phyloP scores from a whole-genome alignment of 2,888 invertebrate genomes.

The Drosophila mulleri region DNA sequence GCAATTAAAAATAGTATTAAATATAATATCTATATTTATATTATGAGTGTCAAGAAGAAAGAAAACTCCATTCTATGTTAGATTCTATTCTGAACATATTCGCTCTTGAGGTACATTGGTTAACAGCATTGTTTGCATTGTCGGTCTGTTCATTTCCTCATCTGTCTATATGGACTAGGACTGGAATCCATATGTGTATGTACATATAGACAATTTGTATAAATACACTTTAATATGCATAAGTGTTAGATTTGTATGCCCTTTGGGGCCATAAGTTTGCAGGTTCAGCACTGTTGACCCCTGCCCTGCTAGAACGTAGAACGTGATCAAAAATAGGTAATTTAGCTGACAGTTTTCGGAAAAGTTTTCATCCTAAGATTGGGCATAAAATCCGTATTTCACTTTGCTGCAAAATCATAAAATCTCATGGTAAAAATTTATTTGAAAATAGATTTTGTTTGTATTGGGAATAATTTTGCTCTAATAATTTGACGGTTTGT shows the following conservation, averaged over 20 bases:
- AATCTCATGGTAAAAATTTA: background rate
- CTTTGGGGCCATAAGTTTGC: background rate
- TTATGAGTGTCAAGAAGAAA: too few relatives aligned
- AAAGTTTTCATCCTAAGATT: background rate
- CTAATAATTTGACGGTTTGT: conserved; percentile 2
- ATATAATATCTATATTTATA: background rate
- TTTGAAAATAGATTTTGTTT: background rate
- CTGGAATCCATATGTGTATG: too few relatives aligned
- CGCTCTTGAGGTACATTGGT: background rate
- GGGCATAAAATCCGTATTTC: background rate
- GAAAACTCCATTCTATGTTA: background rate
- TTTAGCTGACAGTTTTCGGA: background rate
- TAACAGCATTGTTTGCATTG: background rate
- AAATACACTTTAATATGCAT: background rate
- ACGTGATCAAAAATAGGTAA: background rate
- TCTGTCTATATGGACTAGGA: background rate
- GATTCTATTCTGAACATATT: too few relatives aligned
- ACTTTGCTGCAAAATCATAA: background rate
- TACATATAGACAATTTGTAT: background rate
- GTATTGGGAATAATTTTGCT: background rate
- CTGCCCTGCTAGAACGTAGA: background rate
- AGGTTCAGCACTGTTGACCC: background rate
- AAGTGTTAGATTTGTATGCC: background rate
- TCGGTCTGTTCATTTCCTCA: background rate
- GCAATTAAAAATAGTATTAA: background rate